phyloP scores from a whole-genome alignment of 2,113 vertebrate genomes.

The Ivindomyrus marchei region DNA sequence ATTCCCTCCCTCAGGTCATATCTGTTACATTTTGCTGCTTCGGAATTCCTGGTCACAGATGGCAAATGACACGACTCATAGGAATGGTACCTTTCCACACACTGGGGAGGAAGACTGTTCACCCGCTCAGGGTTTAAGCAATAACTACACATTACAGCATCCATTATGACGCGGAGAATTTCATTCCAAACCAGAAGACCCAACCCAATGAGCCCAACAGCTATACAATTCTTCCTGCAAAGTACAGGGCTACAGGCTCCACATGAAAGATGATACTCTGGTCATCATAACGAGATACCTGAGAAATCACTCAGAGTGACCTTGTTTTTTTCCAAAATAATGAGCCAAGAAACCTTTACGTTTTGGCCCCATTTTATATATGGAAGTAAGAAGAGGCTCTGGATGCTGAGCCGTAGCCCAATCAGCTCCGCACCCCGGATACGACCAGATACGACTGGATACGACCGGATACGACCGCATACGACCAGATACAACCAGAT shows the following conservation, averaged over 20 bases:
- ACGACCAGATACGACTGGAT: neutral
- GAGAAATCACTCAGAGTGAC: neutral
- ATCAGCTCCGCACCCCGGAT: neutral
- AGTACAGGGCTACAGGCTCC: neutral
- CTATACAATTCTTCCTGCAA: neutral
- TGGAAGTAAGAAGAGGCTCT: neutral
- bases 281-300: neutral
- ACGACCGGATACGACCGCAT: neutral
- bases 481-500: neutral
- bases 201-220: neutral
- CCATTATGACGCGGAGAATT: slow-evolving; percentile 1
- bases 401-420: neutral
- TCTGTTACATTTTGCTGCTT: neutral
- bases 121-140: neutral
- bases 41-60: neutral
- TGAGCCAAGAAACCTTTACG: neutral
- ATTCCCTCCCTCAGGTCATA: neutral
- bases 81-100: neutral
- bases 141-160: neutral
- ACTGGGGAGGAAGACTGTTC: neutral
- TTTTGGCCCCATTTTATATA: neutral
- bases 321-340: neutral
- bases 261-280: neutral
- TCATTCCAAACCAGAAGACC: neutral
- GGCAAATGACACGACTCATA: neutral